Base-by-base conservation (phyloP, 2,888 invertebrate genomes). In the Leptopilina syphax region DNA sequence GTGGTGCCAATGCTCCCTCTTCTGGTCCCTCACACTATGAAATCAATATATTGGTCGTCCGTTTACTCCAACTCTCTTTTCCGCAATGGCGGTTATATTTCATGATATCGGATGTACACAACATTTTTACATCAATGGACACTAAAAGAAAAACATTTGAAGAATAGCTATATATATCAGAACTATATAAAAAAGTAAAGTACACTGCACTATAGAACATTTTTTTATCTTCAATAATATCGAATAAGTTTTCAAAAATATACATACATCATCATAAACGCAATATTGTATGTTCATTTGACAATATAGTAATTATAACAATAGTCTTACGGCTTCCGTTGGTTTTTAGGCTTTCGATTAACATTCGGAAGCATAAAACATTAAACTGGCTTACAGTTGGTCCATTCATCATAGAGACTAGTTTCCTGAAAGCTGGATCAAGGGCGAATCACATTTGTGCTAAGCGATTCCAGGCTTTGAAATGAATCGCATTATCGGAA, bases 401-500 rank as follows among this genome's bases (percentile, higher is more conserved):
- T 57, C 73, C 34, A 73, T 73, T 73, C 73, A 73, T n/a, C 34
- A 54, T 18, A 27, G 8, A 73, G 73, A n/a, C n/a, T 57, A 24
- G 73, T 73, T 73, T 73, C 73, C 73, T 73, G 73, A 73, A 73
- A 73, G 73, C 57, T 54, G 73, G 73, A 73, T 73, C 57, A 54
- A 73, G 57, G 57, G 34, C 34, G 54, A 73, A 73, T 73, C 73
- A 57, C 73, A 73, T 57, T 50, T 50, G 50, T 50, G 50, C 73
- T 73, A 73, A 63, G 77, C 79, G 65, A 73, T 77, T 50, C 44
- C 24, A 68, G 44, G 79, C 68, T 79, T 77, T 77, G 41, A 68
- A 68, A 77, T 79, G 79, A 79, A 79, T 68, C 63, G 50, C 77
- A 73, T 77, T 77, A 76, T 76, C 54, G 34, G 73, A 73, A 70